Evolutionary conservation across 1,140 invertebrate genomes (phyloP).

Genomic region (Cydia amplana): DNA sequence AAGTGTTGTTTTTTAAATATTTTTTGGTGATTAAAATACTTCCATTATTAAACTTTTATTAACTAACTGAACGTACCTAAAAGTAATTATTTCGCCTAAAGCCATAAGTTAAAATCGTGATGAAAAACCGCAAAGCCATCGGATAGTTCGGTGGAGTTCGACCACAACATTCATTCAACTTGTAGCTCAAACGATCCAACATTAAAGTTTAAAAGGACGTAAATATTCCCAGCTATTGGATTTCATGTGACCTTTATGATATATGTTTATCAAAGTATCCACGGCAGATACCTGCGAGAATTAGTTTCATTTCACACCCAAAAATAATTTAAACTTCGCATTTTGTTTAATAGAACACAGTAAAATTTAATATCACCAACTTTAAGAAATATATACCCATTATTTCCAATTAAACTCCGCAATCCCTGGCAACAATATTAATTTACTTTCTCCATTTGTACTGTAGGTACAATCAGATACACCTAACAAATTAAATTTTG

Average conservation of each 20-base stretch:
- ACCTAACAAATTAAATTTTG: conserved; percentile 13
- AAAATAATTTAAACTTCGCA: conserved; percentile 34
- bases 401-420: conserved; percentile 23
- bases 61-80: neutral
- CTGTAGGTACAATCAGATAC: neutral
- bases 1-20: too few relatives aligned
- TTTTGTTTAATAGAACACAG: conserved; percentile 16
- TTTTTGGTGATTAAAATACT: neutral
- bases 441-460: neutral
- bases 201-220: neutral
- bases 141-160: conserved; percentile 21
- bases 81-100: neutral
- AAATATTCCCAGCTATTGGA: neutral
- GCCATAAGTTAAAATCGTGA: conserved; percentile 30
- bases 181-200: conserved; percentile 16
- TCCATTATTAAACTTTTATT: conserved; percentile 1
- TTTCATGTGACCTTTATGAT: neutral
- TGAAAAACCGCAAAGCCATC: conserved; percentile 25
- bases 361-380: conserved; percentile 38
- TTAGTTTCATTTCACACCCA: conserved; percentile 33
- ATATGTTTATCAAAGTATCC: neutral
- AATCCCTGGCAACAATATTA: neutral
- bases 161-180: conserved; percentile 31
- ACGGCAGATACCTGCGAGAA: conserved; percentile 8
- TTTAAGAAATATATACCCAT: conserved; percentile 18